Conservation (phyloP, 30 jellyfish, hydroid and myxozoan genomes). For the Aurelia sp. region DNA sequence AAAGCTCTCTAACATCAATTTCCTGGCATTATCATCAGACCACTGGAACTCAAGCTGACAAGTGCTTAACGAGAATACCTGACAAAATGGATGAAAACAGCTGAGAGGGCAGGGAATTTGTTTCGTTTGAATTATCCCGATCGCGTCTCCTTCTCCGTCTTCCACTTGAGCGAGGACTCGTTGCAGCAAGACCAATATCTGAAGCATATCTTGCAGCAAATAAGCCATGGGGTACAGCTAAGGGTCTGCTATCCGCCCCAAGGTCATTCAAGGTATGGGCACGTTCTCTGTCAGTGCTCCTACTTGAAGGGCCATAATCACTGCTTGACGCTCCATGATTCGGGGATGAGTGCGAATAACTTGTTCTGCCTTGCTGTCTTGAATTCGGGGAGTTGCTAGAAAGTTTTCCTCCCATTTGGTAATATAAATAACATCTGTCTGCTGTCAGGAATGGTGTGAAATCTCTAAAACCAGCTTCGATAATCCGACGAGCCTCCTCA, state of each 20-base stretch:
- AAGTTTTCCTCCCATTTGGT: slow-evolving; percentile 63
- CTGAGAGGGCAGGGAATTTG: slow-evolving; percentile 93
- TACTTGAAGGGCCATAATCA: slow-evolving; percentile 27
- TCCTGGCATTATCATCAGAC: too few species aligned
- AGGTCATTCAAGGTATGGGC: slow-evolving; percentile 52
- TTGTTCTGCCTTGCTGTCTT: slow-evolving; percentile 41
- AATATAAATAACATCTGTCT: not conserved
- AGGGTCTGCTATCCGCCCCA: slow-evolving; percentile 36
- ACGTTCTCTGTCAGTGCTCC: slow-evolving; percentile 44
- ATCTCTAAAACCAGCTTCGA: too few species aligned
- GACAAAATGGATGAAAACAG: slow-evolving; percentile 83
- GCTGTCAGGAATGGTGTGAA: too few species aligned
- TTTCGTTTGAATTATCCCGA: slow-evolving; percentile 63
- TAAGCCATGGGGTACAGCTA: slow-evolving; percentile 55
- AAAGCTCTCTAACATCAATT: too few species aligned
- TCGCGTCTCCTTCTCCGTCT: slow-evolving; percentile 87
- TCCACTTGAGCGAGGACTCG: slow-evolving; percentile 42
- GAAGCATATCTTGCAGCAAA: slow-evolving; percentile 56
- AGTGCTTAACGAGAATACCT: slow-evolving; percentile 41
- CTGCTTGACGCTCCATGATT: slow-evolving; percentile 33
- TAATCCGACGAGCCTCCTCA: too few species aligned
- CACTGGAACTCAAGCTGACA: too few species aligned
- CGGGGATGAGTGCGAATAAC: slow-evolving; percentile 31
- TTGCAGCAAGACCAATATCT: slow-evolving; percentile 54
- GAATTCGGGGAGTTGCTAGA: slow-evolving; percentile 57